Conservation (phyloP, 2,113 vertebrate genomes). For the Willisornis vidua region DNA sequence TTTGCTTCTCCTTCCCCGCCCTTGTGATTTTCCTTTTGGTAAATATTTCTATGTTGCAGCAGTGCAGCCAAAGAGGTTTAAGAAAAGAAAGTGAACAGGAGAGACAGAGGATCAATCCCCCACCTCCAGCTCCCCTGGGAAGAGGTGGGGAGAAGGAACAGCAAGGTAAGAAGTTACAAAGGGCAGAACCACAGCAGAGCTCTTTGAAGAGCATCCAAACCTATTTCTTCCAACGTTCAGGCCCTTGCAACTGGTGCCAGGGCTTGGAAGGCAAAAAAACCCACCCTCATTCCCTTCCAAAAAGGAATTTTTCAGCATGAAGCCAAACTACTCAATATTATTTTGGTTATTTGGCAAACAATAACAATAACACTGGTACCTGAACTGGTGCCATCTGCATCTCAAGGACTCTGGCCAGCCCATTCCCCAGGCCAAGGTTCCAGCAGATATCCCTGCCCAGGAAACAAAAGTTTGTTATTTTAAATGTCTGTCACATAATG, state of each 20-base stretch:
- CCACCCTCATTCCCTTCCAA: constrained; percentile 28
- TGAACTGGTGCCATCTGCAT: constrained; percentile 59
- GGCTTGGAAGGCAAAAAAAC: not conserved
- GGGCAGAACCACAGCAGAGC: constrained; percentile 52
- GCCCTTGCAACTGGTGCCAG: constrained; percentile 63
- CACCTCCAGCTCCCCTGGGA: constrained; percentile 58
- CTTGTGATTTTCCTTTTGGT: constrained; percentile 52
- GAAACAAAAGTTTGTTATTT: not conserved
- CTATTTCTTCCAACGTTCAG: constrained; percentile 56
- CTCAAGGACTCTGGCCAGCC: constrained; percentile 17
- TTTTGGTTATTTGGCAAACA: constrained; percentile 69
- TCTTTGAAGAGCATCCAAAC: constrained; percentile 68
- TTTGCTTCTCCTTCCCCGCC: not conserved
- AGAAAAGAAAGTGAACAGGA: constrained; percentile 45
- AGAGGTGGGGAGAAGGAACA: constrained; percentile 65
- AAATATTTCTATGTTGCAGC: constrained; percentile 58
- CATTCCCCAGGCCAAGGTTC: constrained; percentile 42
- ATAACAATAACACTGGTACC: constrained; percentile 47
- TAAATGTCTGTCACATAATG: not conserved
- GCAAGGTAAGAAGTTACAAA: constrained; percentile 69
- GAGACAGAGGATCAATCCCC: constrained; percentile 56
- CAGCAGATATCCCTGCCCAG: constrained; percentile 30
- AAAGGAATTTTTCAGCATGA: constrained; percentile 57
- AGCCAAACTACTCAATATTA: constrained; percentile 63
- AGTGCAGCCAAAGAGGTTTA: constrained; percentile 46